Evolutionary conservation across 2,888 invertebrate genomes (phyloP).

Genomic region (Diogma glabrata): DNA sequence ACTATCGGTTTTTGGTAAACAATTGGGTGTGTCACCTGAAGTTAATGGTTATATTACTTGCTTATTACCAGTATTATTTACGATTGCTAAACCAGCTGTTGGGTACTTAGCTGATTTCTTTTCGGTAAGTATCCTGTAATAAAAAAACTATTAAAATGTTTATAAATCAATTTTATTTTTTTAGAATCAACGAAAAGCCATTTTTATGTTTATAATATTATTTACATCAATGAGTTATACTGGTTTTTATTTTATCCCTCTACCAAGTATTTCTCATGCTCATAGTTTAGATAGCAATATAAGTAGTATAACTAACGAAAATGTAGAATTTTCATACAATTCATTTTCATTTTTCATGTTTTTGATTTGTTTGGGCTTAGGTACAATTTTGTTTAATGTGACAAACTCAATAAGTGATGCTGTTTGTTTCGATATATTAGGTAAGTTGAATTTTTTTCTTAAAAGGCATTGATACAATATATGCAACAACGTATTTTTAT

Average conservation of each 20-base stretch:
- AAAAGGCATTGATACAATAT: too few relatives aligned
- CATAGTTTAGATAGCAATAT: too few relatives aligned
- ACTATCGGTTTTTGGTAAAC: conserved; percentile 62
- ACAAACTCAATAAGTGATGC: conserved; percentile 81
- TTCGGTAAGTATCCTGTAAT: conserved; percentile 37
- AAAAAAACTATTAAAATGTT: too few relatives aligned
- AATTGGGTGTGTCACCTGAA: conserved; percentile 61
- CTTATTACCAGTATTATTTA: conserved; percentile 59
- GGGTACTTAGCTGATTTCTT: conserved; percentile 67
- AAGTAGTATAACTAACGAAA: background rate
- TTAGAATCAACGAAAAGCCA: conserved; percentile 50
- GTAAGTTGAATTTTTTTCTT: conserved; percentile 38
- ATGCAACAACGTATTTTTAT: too few relatives aligned
- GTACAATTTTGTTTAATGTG: conserved; percentile 72
- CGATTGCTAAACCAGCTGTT: conserved; percentile 63
- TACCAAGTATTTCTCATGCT: conserved; percentile 21
- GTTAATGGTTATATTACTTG: conserved; percentile 69
- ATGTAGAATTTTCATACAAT: conserved; percentile 39
- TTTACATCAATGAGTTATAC: conserved; percentile 55
- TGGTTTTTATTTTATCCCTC: conserved; percentile 56
- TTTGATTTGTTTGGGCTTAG: conserved; percentile 56
- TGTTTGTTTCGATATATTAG: conserved; percentile 78
- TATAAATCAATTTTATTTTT: conserved; percentile 25
- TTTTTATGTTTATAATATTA: conserved; percentile 55
- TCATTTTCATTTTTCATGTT: conserved; percentile 61